Conservation (phyloP, 1,140 invertebrate species). For the Marisa cornuarietis region DNA sequence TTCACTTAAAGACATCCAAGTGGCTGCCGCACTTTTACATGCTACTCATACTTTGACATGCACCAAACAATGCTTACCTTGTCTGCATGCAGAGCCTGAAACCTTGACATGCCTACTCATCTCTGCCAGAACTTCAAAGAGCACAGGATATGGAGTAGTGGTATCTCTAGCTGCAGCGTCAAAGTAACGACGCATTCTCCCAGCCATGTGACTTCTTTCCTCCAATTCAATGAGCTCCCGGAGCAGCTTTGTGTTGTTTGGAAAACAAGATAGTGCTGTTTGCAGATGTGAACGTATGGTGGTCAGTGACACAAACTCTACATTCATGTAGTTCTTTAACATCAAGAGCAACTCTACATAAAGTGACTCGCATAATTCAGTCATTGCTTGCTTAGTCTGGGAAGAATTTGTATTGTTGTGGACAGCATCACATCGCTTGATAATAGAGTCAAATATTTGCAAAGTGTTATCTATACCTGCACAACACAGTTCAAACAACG, state of each 20-base stretch:
- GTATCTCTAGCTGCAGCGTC: conserved; percentile 31
- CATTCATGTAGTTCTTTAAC: conserved; percentile 44
- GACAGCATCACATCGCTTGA: not conserved
- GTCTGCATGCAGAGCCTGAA: not conserved
- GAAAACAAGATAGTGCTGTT: conserved; percentile 46
- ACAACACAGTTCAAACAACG: conserved; percentile 60
- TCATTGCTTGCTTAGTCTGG: not conserved
- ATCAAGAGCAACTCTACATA: conserved; percentile 35
- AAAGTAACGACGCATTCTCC: conserved; percentile 53
- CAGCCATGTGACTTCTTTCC: conserved; percentile 40
- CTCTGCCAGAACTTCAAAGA: conserved; percentile 48
- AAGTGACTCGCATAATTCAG: conserved; percentile 25
- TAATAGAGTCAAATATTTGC: conserved; percentile 35
- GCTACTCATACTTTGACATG: no score
- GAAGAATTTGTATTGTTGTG: not conserved
- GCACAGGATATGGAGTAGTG: conserved; percentile 32
- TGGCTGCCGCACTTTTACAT: no score
- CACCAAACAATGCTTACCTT: no score
- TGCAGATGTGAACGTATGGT: conserved; percentile 39
- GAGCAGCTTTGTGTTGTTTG: conserved; percentile 46
- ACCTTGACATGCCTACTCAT: conserved; percentile 28
- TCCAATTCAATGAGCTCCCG: conserved; percentile 48
- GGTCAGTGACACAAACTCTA: conserved; percentile 31
- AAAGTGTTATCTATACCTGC: conserved; percentile 45
- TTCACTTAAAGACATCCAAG: no score